These are phyloP conservation scores for Thaumetopoea pityocampa DNA, from an alignment of 1,140 invertebrate species.

Conservation along the genomic window DNA sequence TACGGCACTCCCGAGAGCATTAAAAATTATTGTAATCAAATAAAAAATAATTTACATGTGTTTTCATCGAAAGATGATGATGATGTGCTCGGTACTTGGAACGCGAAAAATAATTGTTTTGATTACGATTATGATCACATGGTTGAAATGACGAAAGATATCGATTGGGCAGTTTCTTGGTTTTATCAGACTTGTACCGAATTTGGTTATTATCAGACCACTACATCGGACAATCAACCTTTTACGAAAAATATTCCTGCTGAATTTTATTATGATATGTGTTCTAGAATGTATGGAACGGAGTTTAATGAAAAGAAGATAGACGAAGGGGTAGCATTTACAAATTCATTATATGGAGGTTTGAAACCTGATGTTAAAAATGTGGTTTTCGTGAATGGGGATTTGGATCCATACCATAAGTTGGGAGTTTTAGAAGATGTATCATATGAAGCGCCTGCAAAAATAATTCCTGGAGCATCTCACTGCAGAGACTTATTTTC, in stretches of 20 bases:
- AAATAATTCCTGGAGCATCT: slow-evolving; percentile 40
- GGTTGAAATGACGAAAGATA: slow-evolving; percentile 31
- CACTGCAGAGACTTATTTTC: slow-evolving; percentile 55
- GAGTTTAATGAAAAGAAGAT: slow-evolving; percentile 62
- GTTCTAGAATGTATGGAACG: slow-evolving; percentile 36
- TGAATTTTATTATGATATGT: slow-evolving; percentile 38
- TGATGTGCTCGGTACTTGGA: slow-evolving; percentile 19
- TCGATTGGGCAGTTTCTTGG: slow-evolving; percentile 74
- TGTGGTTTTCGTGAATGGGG: slow-evolving; percentile 80
- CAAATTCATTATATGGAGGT: slow-evolving; percentile 79
- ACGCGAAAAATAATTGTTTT: slow-evolving; percentile 28
- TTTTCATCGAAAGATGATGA: slow-evolving; percentile 15
- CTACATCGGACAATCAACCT: slow-evolving; percentile 78
- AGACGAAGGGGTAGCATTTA: slow-evolving; percentile 66
- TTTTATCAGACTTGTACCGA: slow-evolving; percentile 90
- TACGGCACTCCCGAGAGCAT: slow-evolving; percentile 37
- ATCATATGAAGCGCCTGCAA: slow-evolving; percentile 47
- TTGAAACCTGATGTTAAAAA: slow-evolving; percentile 75
- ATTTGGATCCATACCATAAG: slow-evolving; percentile 80
- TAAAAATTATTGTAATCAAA: slow-evolving; percentile 32
- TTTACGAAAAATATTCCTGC: slow-evolving; percentile 82
- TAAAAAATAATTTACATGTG: slow-evolving; percentile 9
- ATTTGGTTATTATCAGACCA: slow-evolving; percentile 88
- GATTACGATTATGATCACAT: slow-evolving; percentile 40
- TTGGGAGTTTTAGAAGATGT: slow-evolving; percentile 75